Evolutionary conservation across 2,113 vertebrate genomes (phyloP).

Genomic region (Origma solitaria): DNA sequence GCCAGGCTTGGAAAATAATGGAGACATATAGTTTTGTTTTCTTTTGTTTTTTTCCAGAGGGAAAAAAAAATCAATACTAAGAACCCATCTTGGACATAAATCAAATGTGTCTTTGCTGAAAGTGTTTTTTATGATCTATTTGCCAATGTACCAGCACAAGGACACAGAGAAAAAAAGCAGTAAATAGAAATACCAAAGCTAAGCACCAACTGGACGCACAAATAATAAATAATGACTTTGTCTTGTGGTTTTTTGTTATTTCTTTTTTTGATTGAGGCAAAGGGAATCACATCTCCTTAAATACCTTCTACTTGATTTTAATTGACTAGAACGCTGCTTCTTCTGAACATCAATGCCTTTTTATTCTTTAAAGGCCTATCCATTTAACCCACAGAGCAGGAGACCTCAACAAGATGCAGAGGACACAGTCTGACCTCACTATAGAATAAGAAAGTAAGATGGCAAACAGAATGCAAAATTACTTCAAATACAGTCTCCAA

Average conservation of each 20-base stretch:
- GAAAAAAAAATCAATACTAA: conserved; percentile 72
- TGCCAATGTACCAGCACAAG: conserved; percentile 60
- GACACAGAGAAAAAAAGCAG: conserved; percentile 25
- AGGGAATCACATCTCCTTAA: conserved; percentile 2
- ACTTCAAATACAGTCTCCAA: conserved; percentile 38
- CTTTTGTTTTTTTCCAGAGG: not conserved
- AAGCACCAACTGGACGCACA: not conserved
- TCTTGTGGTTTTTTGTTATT: not conserved
- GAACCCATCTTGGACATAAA: conserved; percentile 69
- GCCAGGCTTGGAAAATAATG: conserved; percentile 64
- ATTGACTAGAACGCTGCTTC: not conserved
- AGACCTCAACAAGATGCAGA: not conserved
- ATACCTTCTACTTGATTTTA: conserved; percentile 32
- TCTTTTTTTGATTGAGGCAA: not conserved
- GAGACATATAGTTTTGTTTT: conserved; percentile 64
- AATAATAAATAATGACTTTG: conserved; percentile 26
- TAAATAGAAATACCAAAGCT: conserved; percentile 58
- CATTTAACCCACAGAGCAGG: conserved; percentile 6
- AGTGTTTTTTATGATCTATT: conserved; percentile 70
- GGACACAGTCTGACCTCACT: not conserved
- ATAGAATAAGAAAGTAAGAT: not conserved
- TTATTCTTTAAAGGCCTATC: conserved; percentile 10
- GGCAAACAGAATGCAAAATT: not conserved
- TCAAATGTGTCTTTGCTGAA: conserved; percentile 70
- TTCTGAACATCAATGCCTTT: conserved; percentile 27